These are phyloP conservation scores for Callopanchax toddi DNA, from an alignment of 2,113 vertebrate genomes.

Conservation along the genomic window DNA sequence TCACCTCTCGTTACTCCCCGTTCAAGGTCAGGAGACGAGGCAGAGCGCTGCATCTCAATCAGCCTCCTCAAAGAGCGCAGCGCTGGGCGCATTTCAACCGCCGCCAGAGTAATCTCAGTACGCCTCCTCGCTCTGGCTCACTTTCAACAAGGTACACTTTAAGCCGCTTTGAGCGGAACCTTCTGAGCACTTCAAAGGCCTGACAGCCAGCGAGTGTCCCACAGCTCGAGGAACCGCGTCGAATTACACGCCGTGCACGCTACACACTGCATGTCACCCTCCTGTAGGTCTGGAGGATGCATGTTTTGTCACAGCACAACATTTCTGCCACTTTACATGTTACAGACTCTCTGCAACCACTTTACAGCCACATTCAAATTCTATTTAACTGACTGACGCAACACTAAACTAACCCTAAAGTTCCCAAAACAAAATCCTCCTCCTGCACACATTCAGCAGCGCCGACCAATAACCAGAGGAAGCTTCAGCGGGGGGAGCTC, in stretches of 20 bases:
- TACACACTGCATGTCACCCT: not conserved
- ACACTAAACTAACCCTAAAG: not conserved
- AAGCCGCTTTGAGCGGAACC: slow-evolving; percentile 65
- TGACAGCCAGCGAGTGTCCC: slow-evolving; percentile 49
- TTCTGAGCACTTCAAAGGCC: slow-evolving; percentile 67
- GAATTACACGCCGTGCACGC: slow-evolving; percentile 20
- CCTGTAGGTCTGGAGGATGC: slow-evolving; percentile 43
- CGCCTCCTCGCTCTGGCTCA: slow-evolving; percentile 43
- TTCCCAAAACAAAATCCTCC: slow-evolving; percentile 1
- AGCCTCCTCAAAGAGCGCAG: slow-evolving; percentile 37
- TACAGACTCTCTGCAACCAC: not conserved
- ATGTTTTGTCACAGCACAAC: not conserved
- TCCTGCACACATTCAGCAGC: not conserved
- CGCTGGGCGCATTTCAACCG: slow-evolving; percentile 37
- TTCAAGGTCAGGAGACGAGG: slow-evolving; percentile 69
- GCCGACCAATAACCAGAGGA: not conserved
- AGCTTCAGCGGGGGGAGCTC: not conserved
- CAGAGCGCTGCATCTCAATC: slow-evolving; percentile 56
- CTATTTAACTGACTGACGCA: slow-evolving; percentile 1
- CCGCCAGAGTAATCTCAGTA: slow-evolving; percentile 40
- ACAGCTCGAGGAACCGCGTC: slow-evolving; percentile 42
- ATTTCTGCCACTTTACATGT: slow-evolving; percentile 14
- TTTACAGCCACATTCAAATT: not conserved
- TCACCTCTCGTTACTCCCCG: slow-evolving; percentile 23
- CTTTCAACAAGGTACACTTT: slow-evolving; percentile 63